Conservation (phyloP, 2,888 invertebrate genomes). For the Cyrtodaria siliqua region DNA sequence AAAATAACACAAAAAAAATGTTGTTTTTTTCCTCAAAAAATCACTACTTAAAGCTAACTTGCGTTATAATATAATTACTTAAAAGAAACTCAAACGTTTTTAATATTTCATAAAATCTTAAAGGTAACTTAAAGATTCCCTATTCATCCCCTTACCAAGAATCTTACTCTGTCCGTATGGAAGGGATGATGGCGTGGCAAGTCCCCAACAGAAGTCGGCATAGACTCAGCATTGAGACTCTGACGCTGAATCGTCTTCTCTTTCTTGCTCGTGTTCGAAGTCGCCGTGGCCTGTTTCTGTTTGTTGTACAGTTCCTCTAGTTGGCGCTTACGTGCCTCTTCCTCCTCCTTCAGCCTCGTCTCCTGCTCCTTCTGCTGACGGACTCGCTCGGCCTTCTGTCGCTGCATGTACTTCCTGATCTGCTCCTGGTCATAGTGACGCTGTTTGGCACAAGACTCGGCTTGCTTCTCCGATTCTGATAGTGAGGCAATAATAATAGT, state of each 20-base stretch:
- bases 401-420: conserved; percentile 88
- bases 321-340: conserved; percentile 85
- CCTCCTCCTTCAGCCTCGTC: conserved; percentile 79
- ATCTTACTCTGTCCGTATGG: conserved; percentile 53
- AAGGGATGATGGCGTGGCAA: conserved; percentile 65
- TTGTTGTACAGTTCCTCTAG: conserved; percentile 74
- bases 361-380: conserved; percentile 85
- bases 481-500: neutral
- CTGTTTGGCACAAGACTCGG: conserved; percentile 74
- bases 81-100: too few species aligned
- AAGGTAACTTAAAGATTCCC: too few species aligned
- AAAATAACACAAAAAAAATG: too few species aligned
- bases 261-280: conserved; percentile 47
- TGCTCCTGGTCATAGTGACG: conserved; percentile 89
- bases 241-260: conserved; percentile 18
- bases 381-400: conserved; percentile 87
- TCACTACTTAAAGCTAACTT: too few species aligned
- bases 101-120: too few species aligned
- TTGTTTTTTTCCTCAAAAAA: too few species aligned
- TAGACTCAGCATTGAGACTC: neutral
- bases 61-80: too few species aligned
- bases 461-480: conserved; percentile 71
- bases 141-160: conserved; percentile 49
- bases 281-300: conserved; percentile 63
- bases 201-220: conserved; percentile 39